Conservation (phyloP, 2,888 invertebrate genomes). For the Thymelicus acteon region DNA sequence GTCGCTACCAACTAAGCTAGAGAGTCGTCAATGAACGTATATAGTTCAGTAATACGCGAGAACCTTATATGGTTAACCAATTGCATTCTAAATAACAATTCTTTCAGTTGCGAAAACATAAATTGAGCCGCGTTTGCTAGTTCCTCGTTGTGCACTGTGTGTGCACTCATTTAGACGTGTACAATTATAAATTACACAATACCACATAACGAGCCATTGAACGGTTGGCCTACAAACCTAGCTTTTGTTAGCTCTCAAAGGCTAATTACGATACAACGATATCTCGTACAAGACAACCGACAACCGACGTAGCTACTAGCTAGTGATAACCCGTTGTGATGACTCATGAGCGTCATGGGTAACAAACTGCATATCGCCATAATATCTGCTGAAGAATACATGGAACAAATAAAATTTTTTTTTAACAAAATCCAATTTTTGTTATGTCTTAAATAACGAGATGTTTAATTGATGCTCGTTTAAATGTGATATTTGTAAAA, state of each 20-base stretch:
- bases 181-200: slow-evolving; percentile 69
- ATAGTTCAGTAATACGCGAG: no score
- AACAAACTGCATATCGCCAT: background rate
- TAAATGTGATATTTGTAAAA: no score
- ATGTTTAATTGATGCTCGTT: no score
- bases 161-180: slow-evolving; percentile 33
- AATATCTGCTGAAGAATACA: no score
- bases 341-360: slow-evolving; percentile 23
- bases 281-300: slow-evolving; percentile 33
- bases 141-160: slow-evolving; percentile 17
- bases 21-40: no score
- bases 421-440: no score
- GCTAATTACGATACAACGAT: slow-evolving; percentile 24
- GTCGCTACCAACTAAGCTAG: no score
- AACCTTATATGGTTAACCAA: background rate
- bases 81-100: background rate
- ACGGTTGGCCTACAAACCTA: slow-evolving; percentile 68
- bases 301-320: no score
- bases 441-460: no score
- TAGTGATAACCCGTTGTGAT: slow-evolving; percentile 15
- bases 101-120: background rate
- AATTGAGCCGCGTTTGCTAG: background rate
- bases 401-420: no score
- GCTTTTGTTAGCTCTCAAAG: slow-evolving; percentile 44
- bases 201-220: slow-evolving; percentile 52